Conservation (phyloP, 1,140 invertebrate species). For the Drosophila tristis region DNA sequence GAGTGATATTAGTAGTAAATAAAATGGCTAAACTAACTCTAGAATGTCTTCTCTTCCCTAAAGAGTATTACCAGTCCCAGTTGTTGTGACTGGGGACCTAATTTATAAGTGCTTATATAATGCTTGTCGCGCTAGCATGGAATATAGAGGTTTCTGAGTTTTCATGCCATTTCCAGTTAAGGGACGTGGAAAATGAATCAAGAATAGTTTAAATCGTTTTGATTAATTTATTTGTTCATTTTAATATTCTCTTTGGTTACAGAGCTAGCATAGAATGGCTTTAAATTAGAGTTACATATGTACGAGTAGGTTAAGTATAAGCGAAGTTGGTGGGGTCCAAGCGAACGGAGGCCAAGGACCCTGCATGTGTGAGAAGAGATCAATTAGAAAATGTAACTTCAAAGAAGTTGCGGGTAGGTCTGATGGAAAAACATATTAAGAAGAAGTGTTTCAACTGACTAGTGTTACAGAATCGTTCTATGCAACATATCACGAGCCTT, state of each 20-base stretch:
- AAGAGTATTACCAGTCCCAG: no score
- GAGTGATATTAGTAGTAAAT: constrained; percentile 83
- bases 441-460: no score
- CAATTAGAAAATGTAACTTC: constrained; percentile 44
- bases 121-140: no score
- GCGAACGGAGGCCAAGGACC: constrained; percentile 11
- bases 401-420: constrained; percentile 49
- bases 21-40: constrained; percentile 79
- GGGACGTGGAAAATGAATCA: neutral
- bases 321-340: constrained; percentile 42
- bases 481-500: no score
- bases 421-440: constrained; percentile 14
- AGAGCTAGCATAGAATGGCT: constrained; percentile 75
- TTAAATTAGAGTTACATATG: constrained; percentile 75
- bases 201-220: constrained; percentile 57
- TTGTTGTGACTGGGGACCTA: no score
- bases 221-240: constrained; percentile 73
- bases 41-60: neutral
- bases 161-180: neutral
- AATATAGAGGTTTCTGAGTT: no score
- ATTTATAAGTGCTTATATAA: no score
- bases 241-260: constrained; percentile 60
- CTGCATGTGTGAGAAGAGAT: constrained; percentile 15
- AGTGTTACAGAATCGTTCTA: no score
- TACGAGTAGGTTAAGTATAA: constrained; percentile 54